Base-by-base conservation (phyloP, 2,888 invertebrate species). In the Tachina grossa region DNA sequence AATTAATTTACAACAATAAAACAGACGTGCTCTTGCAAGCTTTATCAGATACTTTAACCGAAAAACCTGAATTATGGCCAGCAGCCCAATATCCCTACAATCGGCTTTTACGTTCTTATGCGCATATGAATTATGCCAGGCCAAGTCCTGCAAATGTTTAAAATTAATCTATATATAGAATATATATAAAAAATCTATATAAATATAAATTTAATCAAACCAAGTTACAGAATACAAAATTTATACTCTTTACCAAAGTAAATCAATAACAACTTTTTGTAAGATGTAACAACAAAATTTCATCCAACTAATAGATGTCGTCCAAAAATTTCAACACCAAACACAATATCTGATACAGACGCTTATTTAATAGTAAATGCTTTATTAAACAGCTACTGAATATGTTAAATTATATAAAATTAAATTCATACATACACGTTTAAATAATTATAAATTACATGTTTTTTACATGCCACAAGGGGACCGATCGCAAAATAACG, bases 11-110 rank as follows among this genome's bases (percentile, higher is more conserved):
- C n/a, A 41, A 6, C 6, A 41, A n/a, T 63, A 71, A 43, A 92
- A 22, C 91, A 96, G 96, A 96, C 90, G 95, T 96, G n/a, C 93
- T 96, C 91, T 95, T 96, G 86, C 95, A 95, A 31, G 95, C 96
- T 1, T 91, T 96, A 84, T 95, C 96, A 0, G 96, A 96, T 90
- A 96, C 96, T 0, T 93, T 96, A 87, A 94, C 94, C 51, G 96
- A 96, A 89, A 95, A 96, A 89, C 96, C 96, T 0, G 96, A 96
- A 89, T 90, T 96, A 19, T 92, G 95, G 88, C 94, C 94, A 79
- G 92, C 93, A 43, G 94, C 94, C 2, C 94, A 94, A 84, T 91
- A 90, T 87, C 90, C 92, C 8, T 92, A 91, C 61, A 90, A 91
- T 84, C 89, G 91, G 86, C 89, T 92, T 87, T 88, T 90, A 78